Conservation (phyloP, 2,113 vertebrate genomes). For the Eudyptes chrysolophus region DNA sequence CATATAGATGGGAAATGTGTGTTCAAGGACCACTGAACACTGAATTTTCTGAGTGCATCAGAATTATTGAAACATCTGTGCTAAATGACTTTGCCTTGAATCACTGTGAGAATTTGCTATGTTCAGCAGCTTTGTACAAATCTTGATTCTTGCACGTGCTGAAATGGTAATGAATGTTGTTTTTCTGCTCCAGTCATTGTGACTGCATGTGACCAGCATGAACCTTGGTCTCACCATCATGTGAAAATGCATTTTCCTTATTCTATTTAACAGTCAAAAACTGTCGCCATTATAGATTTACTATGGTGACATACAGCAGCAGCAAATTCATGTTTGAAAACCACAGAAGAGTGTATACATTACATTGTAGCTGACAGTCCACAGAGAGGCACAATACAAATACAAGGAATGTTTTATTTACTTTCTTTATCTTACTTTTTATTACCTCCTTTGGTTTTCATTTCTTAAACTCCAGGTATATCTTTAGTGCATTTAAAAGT, state of each 20-base stretch:
- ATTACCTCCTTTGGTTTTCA: background rate
- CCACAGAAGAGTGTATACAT: background rate
- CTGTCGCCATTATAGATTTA: background rate
- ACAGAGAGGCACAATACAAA: background rate
- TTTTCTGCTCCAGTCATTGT: background rate
- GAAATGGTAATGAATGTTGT: background rate
- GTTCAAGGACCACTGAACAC: slow-evolving; percentile 1
- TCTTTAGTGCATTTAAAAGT: background rate
- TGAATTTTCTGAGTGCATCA: background rate
- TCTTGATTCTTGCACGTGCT: background rate
- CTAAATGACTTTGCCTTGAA: background rate
- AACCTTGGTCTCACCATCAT: background rate
- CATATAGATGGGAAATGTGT: background rate
- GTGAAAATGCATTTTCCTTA: background rate
- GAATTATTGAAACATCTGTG: slow-evolving; percentile 38
- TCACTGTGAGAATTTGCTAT: background rate
- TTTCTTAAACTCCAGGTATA: background rate
- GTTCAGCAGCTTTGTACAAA: background rate
- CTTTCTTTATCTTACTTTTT: background rate
- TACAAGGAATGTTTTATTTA: background rate
- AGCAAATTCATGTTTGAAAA: background rate
- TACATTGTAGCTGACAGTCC: background rate
- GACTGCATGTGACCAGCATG: background rate
- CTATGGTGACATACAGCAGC: background rate
- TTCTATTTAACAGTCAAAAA: background rate